Percentiles rank a stretch among this genome's conserved stretches.
Conservation (phyloP, 1,140 invertebrate species). For the Drosophila oshimai region DNA sequence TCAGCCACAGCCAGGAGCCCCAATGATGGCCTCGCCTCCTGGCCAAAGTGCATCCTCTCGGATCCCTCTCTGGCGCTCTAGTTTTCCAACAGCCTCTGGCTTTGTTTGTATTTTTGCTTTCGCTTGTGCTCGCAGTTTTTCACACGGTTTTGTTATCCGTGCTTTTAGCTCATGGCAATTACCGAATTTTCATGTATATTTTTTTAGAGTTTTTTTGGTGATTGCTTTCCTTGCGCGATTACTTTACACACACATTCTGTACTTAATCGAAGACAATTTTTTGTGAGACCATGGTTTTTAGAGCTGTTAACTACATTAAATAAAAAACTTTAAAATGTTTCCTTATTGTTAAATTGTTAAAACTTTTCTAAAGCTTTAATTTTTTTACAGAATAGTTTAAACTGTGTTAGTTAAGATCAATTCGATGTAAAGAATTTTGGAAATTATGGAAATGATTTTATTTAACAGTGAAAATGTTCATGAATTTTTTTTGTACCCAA, state of each 20-base stretch:
- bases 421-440: no score
- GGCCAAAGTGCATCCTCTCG: conserved; percentile 66
- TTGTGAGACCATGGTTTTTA: neutral
- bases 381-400: no score
- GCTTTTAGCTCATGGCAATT: conserved; percentile 13
- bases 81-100: conserved; percentile 13
- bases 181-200: neutral
- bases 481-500: no score
- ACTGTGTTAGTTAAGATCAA: no score
- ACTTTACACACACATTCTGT: neutral
- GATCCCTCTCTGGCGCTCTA: conserved; percentile 3
- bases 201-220: neutral
- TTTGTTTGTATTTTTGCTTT: conserved; percentile 28
- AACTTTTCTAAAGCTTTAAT: no score
- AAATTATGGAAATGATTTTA: no score
- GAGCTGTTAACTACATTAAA: no score
- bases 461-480: no score
- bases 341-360: no score
- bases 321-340: no score
- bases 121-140: conserved; percentile 19
- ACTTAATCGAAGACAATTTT: neutral
- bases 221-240: neutral
- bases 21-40: conserved; percentile 54
- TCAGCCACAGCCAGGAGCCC: conserved; percentile 49
- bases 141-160: conserved; percentile 12